A percentile compares a stretch with the other conserved stretches of the same genome.
These are phyloP conservation scores for Euplexia lucipara DNA, from an alignment of 2,888 invertebrate genomes.

Conservation along the genomic window DNA sequence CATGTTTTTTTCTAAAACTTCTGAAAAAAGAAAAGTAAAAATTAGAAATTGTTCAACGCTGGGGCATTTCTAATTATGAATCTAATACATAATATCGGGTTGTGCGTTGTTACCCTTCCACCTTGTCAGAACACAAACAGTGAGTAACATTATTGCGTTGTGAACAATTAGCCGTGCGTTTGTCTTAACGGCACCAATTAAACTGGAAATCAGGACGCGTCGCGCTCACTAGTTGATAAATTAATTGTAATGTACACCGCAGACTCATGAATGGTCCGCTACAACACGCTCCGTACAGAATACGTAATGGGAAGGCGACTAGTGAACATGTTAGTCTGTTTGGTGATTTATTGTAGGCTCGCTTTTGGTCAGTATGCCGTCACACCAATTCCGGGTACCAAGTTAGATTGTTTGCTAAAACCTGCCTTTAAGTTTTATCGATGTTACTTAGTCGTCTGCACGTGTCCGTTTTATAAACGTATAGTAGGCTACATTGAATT, in stretches of 20 bases:
- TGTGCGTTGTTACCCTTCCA: too few species aligned
- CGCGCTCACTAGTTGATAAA: constrained; percentile 67
- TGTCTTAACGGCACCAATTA: constrained; percentile 71
- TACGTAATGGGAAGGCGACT: constrained; percentile 69
- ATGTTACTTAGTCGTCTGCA: constrained; percentile 39
- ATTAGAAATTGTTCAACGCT: too few species aligned
- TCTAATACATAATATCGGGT: too few species aligned
- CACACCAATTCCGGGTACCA: constrained; percentile 61
- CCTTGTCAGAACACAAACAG: neutral
- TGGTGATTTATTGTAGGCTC: constrained; percentile 71
- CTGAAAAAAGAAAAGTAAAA: too few species aligned
- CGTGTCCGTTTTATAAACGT: constrained; percentile 26
- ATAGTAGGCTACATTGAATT: neutral
- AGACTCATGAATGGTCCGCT: constrained; percentile 79
- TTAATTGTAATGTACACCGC: constrained; percentile 82
- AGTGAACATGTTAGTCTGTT: constrained; percentile 46
- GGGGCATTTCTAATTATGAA: too few species aligned
- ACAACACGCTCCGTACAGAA: constrained; percentile 69
- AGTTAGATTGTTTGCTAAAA: constrained; percentile 50
- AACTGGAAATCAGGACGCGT: constrained; percentile 75
- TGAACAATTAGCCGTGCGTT: constrained; percentile 67
- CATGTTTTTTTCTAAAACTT: too few species aligned
- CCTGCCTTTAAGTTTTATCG: constrained; percentile 35
- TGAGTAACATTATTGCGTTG: constrained; percentile 42
- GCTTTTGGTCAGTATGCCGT: constrained; percentile 63